A percentile compares a stretch with the other conserved stretches of the same genome.
Evolutionary conservation across 2,113 vertebrate genomes (phyloP).

Genomic region (Anthoscopus minutus): DNA sequence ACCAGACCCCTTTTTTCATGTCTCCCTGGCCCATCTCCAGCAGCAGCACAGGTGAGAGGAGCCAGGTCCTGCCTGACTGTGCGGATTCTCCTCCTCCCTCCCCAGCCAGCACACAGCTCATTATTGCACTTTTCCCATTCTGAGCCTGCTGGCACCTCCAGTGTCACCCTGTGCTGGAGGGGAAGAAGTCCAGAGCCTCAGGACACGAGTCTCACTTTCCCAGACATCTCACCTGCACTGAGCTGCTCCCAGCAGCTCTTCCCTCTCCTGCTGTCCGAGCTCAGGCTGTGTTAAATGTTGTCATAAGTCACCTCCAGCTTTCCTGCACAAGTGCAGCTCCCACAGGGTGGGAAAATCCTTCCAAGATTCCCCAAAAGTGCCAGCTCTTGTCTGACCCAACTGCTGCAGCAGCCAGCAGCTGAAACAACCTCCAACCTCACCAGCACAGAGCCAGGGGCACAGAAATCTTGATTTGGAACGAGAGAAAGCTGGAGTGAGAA

Average conservation of each 20-base stretch:
- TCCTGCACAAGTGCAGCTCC: background rate
- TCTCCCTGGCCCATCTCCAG: background rate
- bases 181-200: background rate
- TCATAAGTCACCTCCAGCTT: background rate
- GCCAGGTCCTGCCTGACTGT: background rate
- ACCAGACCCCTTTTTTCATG: background rate
- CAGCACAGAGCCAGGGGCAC: background rate
- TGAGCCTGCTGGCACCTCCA: background rate
- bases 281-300: background rate
- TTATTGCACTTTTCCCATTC: background rate
- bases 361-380: background rate
- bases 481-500: background rate
- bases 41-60: background rate
- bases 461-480: no score
- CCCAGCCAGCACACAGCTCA: background rate
- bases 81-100: background rate
- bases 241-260: background rate
- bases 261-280: background rate
- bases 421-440: background rate
- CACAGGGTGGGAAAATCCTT: background rate
- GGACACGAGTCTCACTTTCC: background rate
- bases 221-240: background rate
- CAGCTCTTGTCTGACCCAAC: background rate
- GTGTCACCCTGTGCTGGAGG: background rate
- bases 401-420: background rate